These are phyloP conservation scores for Empis stercorea DNA, from an alignment of 2,888 invertebrate genomes.

Conservation along the genomic window DNA sequence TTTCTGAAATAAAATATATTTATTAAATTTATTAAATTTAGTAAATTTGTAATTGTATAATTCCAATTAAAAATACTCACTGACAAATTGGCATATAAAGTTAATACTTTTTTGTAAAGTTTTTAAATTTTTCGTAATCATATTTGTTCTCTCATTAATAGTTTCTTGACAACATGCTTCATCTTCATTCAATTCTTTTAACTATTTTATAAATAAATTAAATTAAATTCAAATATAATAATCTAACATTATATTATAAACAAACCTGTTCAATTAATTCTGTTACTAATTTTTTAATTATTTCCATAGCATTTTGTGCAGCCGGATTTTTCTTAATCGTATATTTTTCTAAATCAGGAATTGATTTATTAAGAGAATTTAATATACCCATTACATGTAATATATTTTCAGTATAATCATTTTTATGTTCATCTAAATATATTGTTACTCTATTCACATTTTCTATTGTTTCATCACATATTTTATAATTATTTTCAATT, in stretches of 20 bases:
- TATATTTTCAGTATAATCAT: slow-evolving; percentile 7
- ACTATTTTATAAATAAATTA: too few relatives aligned
- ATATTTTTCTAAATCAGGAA: slow-evolving; percentile 9
- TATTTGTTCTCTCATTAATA: slow-evolving; percentile 24
- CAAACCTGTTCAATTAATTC: slow-evolving; percentile 33
- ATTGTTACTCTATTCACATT: slow-evolving; percentile 4
- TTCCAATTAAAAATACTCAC: slow-evolving; percentile 17
- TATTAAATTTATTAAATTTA: neutral
- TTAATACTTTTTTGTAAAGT: slow-evolving; percentile 26
- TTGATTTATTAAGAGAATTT: slow-evolving; percentile 8
- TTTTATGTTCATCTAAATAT: slow-evolving; percentile 4
- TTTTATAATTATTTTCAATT: neutral
- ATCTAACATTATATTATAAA: neutral
- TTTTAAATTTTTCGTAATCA: slow-evolving; percentile 26
- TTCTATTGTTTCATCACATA: slow-evolving; percentile 6
- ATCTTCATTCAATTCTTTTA: slow-evolving; percentile 14
- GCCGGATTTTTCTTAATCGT: slow-evolving; percentile 1
- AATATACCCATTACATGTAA: slow-evolving; percentile 5
- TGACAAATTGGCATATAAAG: slow-evolving; percentile 25
- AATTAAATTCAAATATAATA: too few relatives aligned
- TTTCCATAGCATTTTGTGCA: slow-evolving; percentile 25
- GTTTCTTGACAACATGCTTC: slow-evolving; percentile 31
- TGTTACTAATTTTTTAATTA: slow-evolving; percentile 32
- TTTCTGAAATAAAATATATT: slow-evolving; percentile 1
- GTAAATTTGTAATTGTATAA: neutral